These are phyloP conservation scores for Lamproptera curius DNA, from an alignment of 2,888 invertebrate genomes.

Conservation along the genomic window DNA sequence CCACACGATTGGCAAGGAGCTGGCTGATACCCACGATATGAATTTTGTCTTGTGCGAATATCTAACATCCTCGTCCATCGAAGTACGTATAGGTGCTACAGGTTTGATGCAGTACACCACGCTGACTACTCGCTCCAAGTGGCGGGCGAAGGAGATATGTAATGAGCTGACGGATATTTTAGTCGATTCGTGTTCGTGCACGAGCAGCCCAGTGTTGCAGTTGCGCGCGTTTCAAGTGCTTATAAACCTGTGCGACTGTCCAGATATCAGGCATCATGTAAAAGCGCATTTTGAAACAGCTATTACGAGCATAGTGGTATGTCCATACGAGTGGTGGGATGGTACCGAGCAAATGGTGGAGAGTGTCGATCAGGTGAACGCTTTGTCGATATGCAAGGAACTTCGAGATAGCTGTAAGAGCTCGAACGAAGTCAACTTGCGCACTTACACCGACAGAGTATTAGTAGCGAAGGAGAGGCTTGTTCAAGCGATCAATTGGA, in stretches of 20 bases:
- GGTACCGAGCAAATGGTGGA: slow-evolving; percentile 51
- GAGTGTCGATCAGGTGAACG: slow-evolving; percentile 30
- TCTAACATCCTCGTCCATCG: slow-evolving; percentile 34
- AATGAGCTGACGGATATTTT: slow-evolving; percentile 44
- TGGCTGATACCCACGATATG: slow-evolving; percentile 58
- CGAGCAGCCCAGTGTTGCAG: slow-evolving; percentile 52
- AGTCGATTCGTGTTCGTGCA: slow-evolving; percentile 38
- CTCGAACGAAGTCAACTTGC: slow-evolving; percentile 47
- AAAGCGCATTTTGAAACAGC: slow-evolving; percentile 44
- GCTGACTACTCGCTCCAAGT: slow-evolving; percentile 56
- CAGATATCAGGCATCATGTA: slow-evolving; percentile 54
- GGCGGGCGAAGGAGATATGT: slow-evolving; percentile 57
- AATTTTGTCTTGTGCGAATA: slow-evolving; percentile 40
- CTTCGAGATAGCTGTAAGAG: slow-evolving; percentile 48
- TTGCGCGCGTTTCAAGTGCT: slow-evolving; percentile 52
- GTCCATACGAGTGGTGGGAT: slow-evolving; percentile 56
- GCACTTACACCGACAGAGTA: slow-evolving; percentile 49
- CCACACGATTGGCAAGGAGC: slow-evolving; percentile 49
- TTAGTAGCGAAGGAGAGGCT: slow-evolving; percentile 42
- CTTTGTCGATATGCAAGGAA: not conserved
- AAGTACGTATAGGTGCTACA: slow-evolving; percentile 48
- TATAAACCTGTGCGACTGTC: slow-evolving; percentile 62
- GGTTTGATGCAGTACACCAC: slow-evolving; percentile 56
- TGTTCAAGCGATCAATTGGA: slow-evolving; percentile 50
- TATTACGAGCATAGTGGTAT: slow-evolving; percentile 39